Conservation (phyloP, 2,888 invertebrate species). For the Orthosia gothica region DNA sequence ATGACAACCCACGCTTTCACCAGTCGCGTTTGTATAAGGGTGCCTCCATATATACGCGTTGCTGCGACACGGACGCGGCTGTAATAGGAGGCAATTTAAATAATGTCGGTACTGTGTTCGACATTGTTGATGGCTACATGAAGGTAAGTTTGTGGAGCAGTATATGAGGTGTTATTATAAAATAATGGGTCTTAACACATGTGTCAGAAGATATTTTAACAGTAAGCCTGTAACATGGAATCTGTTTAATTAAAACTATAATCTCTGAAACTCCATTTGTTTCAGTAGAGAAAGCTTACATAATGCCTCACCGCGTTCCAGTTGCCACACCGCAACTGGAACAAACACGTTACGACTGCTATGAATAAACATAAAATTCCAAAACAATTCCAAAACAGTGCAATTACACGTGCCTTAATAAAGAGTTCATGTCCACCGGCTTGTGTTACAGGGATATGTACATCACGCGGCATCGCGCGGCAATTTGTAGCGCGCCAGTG, state of each 20-base stretch:
- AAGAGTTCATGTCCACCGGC: conserved; percentile 58
- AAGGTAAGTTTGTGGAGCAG: conserved; percentile 15
- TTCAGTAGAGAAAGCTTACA: conserved; percentile 37
- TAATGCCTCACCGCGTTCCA: conserved; percentile 51
- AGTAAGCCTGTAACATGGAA: conserved; percentile 22
- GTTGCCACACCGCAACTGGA: conserved; percentile 43
- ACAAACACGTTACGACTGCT: conserved; percentile 38
- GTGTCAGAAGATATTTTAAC: conserved; percentile 20
- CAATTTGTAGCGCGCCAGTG: conserved; percentile 58
- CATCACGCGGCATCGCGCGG: conserved; percentile 45
- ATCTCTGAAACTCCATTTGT: conserved; percentile 42
- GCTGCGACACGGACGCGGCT: conserved; percentile 35
- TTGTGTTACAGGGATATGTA: conserved; percentile 41
- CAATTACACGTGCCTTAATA: conserved; percentile 64
- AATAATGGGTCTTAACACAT: conserved; percentile 8
- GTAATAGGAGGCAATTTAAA: conserved; percentile 61
- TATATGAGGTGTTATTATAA: conserved; percentile 14
- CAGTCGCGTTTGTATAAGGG: conserved; percentile 36
- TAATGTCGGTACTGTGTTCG: conserved; percentile 45
- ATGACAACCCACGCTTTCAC: conserved; percentile 34
- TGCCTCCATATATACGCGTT: conserved; percentile 44
- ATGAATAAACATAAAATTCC: conserved; percentile 60
- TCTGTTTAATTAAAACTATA: conserved; percentile 48
- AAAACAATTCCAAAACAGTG: conserved; percentile 58
- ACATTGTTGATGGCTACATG: conserved; percentile 36